These are phyloP conservation scores for Leptinotarsa peninsularis DNA, from an alignment of 2,888 invertebrate species.

Conservation along the genomic window DNA sequence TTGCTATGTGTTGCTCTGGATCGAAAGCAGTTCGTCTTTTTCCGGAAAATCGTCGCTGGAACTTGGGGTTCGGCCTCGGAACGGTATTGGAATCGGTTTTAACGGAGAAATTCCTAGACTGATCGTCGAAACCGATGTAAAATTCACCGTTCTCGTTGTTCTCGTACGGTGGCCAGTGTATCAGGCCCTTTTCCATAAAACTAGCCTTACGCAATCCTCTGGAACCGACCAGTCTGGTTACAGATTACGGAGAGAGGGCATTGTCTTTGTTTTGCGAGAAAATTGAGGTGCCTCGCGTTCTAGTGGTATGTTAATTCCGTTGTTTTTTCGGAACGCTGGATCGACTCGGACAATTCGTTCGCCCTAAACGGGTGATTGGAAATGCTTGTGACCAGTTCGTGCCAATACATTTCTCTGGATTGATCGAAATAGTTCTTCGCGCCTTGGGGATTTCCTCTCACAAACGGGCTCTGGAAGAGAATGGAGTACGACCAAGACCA, in stretches of 20 bases:
- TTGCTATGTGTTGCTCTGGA: slow-evolving; percentile 66
- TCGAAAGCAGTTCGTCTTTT: slow-evolving; percentile 61
- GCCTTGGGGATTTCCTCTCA: neutral
- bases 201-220: neutral
- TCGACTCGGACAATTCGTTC: neutral
- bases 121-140: slow-evolving; percentile 21
- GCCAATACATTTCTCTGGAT: neutral
- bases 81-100: slow-evolving; percentile 14
- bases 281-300: slow-evolving; percentile 14
- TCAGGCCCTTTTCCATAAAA: neutral
- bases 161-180: slow-evolving; percentile 23
- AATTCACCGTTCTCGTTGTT: slow-evolving; percentile 5
- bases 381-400: neutral
- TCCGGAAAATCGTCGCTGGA: slow-evolving; percentile 57
- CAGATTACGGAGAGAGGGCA: neutral
- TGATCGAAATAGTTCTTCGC: neutral
- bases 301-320: neutral
- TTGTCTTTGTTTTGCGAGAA: slow-evolving; percentile 31
- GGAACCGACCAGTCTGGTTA: neutral
- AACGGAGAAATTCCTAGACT: slow-evolving; percentile 12
- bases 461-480: slow-evolving; percentile 2
- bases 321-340: neutral
- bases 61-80: slow-evolving; percentile 39
- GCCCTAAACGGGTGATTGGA: neutral
- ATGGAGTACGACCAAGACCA: slow-evolving; percentile 54